Base-by-base conservation (phyloP, 2,797 vertebrate genomes). In the Capromys pilorides region DNA sequence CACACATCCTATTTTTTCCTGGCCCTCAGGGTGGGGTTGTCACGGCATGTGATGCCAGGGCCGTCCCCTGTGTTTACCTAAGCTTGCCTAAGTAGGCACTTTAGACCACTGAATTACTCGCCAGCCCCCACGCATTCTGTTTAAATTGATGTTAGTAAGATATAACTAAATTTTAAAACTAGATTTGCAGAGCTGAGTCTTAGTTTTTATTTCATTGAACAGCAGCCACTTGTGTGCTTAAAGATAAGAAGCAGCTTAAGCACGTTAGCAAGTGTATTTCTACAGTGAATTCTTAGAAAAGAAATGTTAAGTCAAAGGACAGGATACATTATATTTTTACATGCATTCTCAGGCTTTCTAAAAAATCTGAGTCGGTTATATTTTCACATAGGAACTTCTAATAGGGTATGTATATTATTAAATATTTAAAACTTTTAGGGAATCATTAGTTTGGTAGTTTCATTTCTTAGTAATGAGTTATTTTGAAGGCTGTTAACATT, bases 391-490 rank as follows among this genome's bases (percentile, higher is more conserved):
- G 3, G 49, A 64, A 13, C 91, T 91, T 95, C 33, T 94, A 4
- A 61, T 75, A 83, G 66, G 78, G 24, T 54, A 28, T 61, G 1
- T 67, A 0, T 78, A 49, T 45, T 90, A 62, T 19, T 90, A 84
- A 84, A 78, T 85, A 77, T 24, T 87, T 39, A 80, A 88, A 59
- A 24, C 2, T 33, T 75, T 83, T 64, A 49, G 49, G 2, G 88
- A 77, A 31, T 81, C 69, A 0, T 31, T 80, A 24, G 28, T 13
- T 16, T 5, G 59, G 9, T 59, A 85, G 14, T 94, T 92, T 87
- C 36, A 86, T 66, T 90, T 87, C 21, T 95, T 67, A 88, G 31
- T 79, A 11, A 7, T 88, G 28, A 73, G 24, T 69, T 90, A 93
- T 59, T 64, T 90, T 86, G 51, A 92, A 36, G 14, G 75, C 12